These are phyloP conservation scores for Diabrotica undecimpunctata DNA, from an alignment of 1,140 invertebrate genomes.

Conservation along the genomic window DNA sequence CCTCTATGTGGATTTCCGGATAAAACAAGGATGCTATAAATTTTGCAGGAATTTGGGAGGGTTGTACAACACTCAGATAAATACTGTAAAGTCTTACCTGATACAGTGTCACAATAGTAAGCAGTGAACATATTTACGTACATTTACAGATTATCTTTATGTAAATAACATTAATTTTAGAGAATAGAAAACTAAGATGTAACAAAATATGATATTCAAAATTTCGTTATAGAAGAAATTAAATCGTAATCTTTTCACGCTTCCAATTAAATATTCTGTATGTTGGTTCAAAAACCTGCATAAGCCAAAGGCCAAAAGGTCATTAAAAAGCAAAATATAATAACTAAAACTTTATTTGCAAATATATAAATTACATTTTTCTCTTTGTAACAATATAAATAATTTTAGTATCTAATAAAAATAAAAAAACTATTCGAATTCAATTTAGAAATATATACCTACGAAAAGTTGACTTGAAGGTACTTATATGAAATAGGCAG, in stretches of 20 bases:
- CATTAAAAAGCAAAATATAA: conserved; percentile 44
- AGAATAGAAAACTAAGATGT: too few relatives aligned
- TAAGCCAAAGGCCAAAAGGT: conserved; percentile 22
- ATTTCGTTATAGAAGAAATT: too few relatives aligned
- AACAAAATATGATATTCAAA: too few relatives aligned
- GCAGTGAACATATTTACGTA: neutral
- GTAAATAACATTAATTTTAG: too few relatives aligned
- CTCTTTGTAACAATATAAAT: conserved; percentile 40
- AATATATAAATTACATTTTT: conserved; percentile 42
- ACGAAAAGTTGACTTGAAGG: conserved; percentile 19
- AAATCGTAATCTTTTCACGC: too few relatives aligned
- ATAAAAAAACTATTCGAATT: conserved; percentile 22
- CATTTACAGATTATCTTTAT: too few relatives aligned
- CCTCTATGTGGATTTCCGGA: too few relatives aligned
- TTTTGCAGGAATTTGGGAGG: neutral
- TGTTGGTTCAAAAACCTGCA: conserved; percentile 11
- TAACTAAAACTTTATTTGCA: conserved; percentile 43
- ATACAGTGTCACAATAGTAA: conserved; percentile 2
- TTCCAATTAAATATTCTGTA: neutral
- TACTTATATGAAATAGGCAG: conserved; percentile 34
- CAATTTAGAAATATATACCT: conserved; percentile 5
- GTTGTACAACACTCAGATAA: neutral
- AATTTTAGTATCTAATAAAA: conserved; percentile 23
- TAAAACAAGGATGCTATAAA: too few relatives aligned
- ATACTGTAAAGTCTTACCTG: neutral